These are phyloP conservation scores for Triplophysa yarkandensis DNA, from an alignment of 2,797 vertebrate genomes.

Conservation along the genomic window DNA sequence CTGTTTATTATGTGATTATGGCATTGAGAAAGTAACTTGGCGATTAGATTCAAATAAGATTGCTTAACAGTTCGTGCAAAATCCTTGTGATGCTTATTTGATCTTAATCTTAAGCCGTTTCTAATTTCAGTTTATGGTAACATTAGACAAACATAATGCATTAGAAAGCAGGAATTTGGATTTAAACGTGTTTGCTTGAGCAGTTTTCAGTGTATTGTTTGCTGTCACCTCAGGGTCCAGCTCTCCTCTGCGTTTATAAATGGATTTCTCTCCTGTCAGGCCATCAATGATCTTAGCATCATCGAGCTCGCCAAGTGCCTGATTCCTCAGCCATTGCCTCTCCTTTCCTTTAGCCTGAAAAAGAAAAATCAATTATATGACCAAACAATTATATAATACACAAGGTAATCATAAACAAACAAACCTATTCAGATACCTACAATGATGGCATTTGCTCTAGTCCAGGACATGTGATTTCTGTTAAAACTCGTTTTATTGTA, in stretches of 20 bases:
- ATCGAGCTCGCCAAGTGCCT: constrained; percentile 91
- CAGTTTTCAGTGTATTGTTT: neutral
- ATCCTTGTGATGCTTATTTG: too few relatives aligned
- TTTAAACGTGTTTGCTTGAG: neutral
- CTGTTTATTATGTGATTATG: too few relatives aligned
- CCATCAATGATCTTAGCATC: constrained; percentile 97
- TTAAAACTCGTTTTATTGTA: neutral
- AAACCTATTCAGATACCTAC: constrained; percentile 22
- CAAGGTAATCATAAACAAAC: constrained; percentile 41
- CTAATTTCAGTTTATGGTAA: too few relatives aligned
- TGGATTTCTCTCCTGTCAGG: constrained; percentile 91
- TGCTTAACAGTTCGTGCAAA: neutral
- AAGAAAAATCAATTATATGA: too few relatives aligned
- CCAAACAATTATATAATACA: neutral
- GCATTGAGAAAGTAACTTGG: too few relatives aligned
- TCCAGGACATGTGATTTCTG: neutral
- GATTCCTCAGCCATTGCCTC: constrained; percentile 94
- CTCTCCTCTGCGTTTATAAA: constrained; percentile 93
- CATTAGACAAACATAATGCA: too few relatives aligned
- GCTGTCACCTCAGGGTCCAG: constrained; percentile 88
- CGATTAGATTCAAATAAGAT: neutral
- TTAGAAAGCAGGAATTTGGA: neutral
- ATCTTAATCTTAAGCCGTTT: too few relatives aligned
- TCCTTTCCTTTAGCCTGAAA: constrained; percentile 96
- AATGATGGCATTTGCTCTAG: too few relatives aligned